These are phyloP conservation scores for Mohoua ochrocephala DNA, from an alignment of 2,113 vertebrate genomes.

Conservation along the genomic window DNA sequence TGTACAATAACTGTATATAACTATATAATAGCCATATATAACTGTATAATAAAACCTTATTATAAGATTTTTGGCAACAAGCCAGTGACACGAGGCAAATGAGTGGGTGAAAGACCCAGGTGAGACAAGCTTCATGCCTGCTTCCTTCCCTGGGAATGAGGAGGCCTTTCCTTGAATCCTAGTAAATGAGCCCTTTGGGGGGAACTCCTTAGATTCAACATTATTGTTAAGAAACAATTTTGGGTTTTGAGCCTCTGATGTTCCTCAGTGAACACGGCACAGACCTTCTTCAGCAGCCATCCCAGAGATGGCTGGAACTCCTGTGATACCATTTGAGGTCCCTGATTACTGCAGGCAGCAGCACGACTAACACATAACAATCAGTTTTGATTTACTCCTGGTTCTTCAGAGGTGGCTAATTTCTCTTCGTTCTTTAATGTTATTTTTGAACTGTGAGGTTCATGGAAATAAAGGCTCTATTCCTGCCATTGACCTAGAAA, in stretches of 20 bases:
- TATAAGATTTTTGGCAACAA: not conserved
- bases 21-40: not conserved
- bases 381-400: not conserved
- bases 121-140: not conserved
- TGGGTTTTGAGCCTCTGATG: not conserved
- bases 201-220: not conserved
- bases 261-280: not conserved
- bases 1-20: not conserved
- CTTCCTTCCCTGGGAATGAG: not conserved
- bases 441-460: conserved; percentile 11
- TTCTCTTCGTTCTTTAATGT: conserved; percentile 39
- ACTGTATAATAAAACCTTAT: not conserved
- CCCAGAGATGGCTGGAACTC: not conserved
- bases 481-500: conserved; percentile 51
- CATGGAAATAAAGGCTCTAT: conserved; percentile 16
- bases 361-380: not conserved
- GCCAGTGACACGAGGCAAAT: not conserved
- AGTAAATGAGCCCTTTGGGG: not conserved
- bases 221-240: not conserved
- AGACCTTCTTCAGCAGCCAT: not conserved
- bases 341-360: not conserved
- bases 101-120: not conserved
- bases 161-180: not conserved
- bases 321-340: not conserved
- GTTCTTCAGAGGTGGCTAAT: not conserved